Conservation (phyloP, 1,140 invertebrate species). For the Drosophila ironensis region DNA sequence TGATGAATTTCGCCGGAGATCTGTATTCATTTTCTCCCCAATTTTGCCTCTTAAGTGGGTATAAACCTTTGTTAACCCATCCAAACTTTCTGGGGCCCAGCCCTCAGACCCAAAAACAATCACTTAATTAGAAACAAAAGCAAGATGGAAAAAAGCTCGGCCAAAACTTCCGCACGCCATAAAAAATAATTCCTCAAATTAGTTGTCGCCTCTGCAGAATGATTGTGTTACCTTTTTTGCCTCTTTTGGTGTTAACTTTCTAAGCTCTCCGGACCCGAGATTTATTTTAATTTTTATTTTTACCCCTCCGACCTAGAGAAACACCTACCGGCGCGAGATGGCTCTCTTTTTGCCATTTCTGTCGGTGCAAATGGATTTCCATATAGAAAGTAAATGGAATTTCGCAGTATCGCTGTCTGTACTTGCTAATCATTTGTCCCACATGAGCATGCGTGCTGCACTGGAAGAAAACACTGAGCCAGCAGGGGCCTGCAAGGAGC, state of each 20-base stretch:
- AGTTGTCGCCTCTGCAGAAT: conserved; percentile 30
- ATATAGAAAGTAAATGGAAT: conserved; percentile 49
- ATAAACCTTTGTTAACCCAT: too few relatives aligned
- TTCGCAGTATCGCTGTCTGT: conserved; percentile 15
- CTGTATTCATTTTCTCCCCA: too few relatives aligned
- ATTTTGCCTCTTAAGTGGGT: too few relatives aligned
- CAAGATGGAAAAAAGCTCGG: not conserved
- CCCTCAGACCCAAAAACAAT: conserved; percentile 25
- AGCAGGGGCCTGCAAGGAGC: too few relatives aligned
- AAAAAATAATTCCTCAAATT: conserved; percentile 42
- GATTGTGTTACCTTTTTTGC: not conserved
- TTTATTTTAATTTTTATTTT: conserved; percentile 6
- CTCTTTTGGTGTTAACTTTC: conserved; percentile 27
- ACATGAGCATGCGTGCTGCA: too few relatives aligned
- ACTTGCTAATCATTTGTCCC: conserved; percentile 40
- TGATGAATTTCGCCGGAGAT: too few relatives aligned
- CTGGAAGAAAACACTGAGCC: too few relatives aligned
- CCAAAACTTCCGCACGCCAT: conserved; percentile 36
- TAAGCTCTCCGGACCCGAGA: conserved; percentile 29
- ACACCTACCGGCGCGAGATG: too few relatives aligned
- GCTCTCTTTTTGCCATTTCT: not conserved
- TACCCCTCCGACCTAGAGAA: too few relatives aligned
- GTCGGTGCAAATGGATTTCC: conserved; percentile 30
- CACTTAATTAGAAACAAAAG: conserved; percentile 57
- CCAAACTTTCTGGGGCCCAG: not conserved